Base-by-base conservation (phyloP, 2,888 invertebrate genomes). In the Nasonovia ribisnigri region DNA sequence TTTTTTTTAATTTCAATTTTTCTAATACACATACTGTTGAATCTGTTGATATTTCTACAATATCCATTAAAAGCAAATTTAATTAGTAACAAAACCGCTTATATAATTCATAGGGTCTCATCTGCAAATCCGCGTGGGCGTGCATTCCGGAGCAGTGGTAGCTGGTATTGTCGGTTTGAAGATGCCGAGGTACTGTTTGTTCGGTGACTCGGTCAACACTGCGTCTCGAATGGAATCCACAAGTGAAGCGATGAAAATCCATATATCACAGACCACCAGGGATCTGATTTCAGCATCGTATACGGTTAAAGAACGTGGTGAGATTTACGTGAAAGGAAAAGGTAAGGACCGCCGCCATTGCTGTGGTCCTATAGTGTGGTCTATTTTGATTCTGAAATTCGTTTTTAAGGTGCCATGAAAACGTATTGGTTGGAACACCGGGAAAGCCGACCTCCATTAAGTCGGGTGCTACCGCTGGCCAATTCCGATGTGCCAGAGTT, bases 161-260 rank as follows among this genome's bases (percentile, higher is more conserved):
- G 99, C 99, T 0, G 99, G 99, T 0, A 98, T 99, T 67, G 98
- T 99, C 0, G 99, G 99, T 0, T 96, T 99, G 16, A 99, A 99
- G 96, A 99, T 99, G 98, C 99, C 99, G 3, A 95, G 96, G 42
- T 98, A 97, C 96, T 98, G 98, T 95, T 96, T 98, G 0, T 99
- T 99, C 95, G 99, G 99, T 0, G 98, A 98, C 95, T 98, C 98
- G 0, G 99, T 99, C 0, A 98, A 98, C 95, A 98, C 98, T 0
- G 99, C 99, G 0, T 98, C 98, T 0, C 96, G 98, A 60, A 98
- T 99, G 98, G 99, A 99, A 95, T 98, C 98, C 0, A 98, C 98
- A 0, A 98, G 98, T 94, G 97, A 98, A 95, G 97, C 99, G 0
- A 99, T 99, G 98, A 98, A 98, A 96, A 98, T 99, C 94, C 99